Conservation (phyloP, 2,113 vertebrate genomes). For the Corythornis madagascariensis region DNA sequence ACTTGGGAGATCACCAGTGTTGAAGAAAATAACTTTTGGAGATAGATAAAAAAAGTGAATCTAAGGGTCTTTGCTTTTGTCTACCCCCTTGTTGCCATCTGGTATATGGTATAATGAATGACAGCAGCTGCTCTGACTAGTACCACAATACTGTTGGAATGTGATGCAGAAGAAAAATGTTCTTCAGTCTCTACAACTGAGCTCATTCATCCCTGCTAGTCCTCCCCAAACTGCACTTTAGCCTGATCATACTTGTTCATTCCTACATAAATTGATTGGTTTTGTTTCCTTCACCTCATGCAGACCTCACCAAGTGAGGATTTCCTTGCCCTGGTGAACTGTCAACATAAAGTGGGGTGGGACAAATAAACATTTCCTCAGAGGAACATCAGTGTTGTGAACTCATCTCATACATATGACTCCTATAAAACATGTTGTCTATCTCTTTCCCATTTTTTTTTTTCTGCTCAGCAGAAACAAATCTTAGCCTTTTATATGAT, state of each 20-base stretch:
- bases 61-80: neutral
- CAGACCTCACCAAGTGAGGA: neutral
- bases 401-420: accelerated
- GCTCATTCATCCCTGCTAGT: neutral
- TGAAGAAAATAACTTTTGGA: neutral
- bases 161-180: neutral
- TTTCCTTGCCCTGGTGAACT: neutral
- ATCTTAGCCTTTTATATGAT: neutral
- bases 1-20: neutral
- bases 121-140: neutral
- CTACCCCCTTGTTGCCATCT: neutral
- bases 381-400: neutral
- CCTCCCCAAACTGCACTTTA: neutral
- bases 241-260: neutral
- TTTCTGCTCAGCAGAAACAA: neutral
- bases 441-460: neutral
- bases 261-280: neutral
- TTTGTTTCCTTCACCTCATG: neutral
- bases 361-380: neutral
- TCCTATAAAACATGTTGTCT: neutral
- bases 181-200: neutral
- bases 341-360: accelerated
- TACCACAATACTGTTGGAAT: neutral
- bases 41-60: neutral
- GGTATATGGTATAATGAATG: neutral